phyloP scores from a whole-genome alignment of 2,797 vertebrate genomes.

The Scolopax bukidnonensis region DNA sequence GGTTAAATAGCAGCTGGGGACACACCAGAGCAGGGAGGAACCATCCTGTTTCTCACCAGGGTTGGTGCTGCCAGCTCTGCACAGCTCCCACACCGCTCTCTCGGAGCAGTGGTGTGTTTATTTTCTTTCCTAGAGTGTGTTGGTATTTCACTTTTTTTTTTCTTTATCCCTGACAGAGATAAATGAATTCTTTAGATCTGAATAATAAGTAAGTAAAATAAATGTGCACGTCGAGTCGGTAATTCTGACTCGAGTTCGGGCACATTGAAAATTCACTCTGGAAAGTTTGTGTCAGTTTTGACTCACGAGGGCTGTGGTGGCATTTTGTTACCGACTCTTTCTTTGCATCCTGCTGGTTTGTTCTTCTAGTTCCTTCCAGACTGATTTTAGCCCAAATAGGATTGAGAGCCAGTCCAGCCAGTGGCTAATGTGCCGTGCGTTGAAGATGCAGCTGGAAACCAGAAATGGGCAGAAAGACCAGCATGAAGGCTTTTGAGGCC shows the following conservation, averaged over 20 bases:
- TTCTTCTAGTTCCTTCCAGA: neutral
- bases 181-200: conserved; percentile 31
- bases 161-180: neutral
- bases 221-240: neutral
- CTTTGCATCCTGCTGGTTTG: neutral
- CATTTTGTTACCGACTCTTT: neutral
- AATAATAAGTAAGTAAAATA: conserved; percentile 55
- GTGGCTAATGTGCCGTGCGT: neutral
- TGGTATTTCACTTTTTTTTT: neutral
- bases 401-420: neutral
- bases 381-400: neutral
- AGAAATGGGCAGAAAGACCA: neutral
- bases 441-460: neutral
- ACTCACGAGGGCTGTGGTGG: neutral
- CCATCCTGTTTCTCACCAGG: neutral
- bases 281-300: neutral
- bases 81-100: neutral
- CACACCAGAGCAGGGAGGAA: neutral
- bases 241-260: conserved; percentile 12
- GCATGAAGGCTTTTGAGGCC: neutral
- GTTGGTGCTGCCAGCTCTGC: neutral
- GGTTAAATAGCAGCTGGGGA: neutral
- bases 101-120: neutral
- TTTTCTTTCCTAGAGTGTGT: neutral
- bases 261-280: neutral